Evolutionary conservation across 2,113 vertebrate genomes (phyloP).

Genomic region (Cranoglanis bouderius): DNA sequence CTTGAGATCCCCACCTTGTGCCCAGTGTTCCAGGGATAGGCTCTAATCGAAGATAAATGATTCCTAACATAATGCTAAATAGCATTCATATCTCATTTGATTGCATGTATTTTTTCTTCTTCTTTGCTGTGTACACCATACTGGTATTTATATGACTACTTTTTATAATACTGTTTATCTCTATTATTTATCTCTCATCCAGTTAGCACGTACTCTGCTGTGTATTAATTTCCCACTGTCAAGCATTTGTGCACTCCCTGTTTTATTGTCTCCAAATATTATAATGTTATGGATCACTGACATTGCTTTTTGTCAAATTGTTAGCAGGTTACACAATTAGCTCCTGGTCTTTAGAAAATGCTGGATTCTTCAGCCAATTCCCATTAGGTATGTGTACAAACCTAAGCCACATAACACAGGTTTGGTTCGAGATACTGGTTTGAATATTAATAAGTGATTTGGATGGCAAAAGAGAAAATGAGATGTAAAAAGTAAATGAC

Average conservation of each 20-base stretch:
- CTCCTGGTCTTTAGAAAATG: not conserved
- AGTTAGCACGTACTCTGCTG: not conserved
- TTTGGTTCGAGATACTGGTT: not conserved
- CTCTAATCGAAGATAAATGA: not conserved
- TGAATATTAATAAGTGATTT: constrained; percentile 35
- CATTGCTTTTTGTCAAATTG: not conserved
- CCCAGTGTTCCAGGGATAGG: not conserved
- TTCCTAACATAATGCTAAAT: not conserved
- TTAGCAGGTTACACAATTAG: not conserved
- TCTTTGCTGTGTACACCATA: not conserved
- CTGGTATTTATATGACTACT: not conserved
- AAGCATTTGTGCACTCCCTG: not conserved
- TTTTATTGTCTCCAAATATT: not conserved
- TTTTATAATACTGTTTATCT: not conserved
- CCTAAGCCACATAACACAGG: not conserved
- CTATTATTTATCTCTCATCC: not conserved
- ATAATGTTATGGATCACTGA: not conserved
- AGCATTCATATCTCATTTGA: not conserved
- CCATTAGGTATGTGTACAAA: not conserved
- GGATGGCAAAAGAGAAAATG: not conserved
- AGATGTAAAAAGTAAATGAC: constrained; percentile 41
- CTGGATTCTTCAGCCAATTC: not conserved
- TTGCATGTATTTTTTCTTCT: not conserved
- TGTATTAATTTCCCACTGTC: not conserved
- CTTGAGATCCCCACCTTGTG: not conserved